Conservation (phyloP, 2,797 vertebrate species). For the Bryconaethiops microstoma region DNA sequence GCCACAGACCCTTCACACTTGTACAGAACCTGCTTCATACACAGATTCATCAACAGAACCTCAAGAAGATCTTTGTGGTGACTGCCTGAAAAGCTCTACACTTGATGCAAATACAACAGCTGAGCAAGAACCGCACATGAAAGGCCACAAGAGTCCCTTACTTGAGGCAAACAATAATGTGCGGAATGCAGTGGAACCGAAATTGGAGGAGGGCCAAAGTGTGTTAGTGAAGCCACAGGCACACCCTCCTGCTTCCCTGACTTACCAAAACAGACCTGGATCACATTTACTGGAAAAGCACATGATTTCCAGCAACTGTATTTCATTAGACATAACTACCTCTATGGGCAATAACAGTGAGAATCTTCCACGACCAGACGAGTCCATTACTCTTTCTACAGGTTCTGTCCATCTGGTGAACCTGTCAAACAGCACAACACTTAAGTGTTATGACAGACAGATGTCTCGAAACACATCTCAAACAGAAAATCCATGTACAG, state of each 20-base stretch:
- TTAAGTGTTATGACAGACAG: background rate
- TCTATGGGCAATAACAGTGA: background rate
- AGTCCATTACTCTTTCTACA: background rate
- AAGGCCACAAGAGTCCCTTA: background rate
- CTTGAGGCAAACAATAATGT: background rate
- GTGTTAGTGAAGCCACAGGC: background rate
- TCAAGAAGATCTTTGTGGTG: background rate
- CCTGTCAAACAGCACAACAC: background rate
- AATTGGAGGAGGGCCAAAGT: background rate
- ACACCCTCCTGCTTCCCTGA: background rate
- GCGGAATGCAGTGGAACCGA: background rate
- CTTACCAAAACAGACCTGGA: background rate
- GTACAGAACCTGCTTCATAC: background rate
- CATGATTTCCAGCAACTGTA: background rate
- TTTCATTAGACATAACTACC: background rate
- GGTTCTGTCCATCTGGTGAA: background rate
- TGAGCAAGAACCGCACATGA: background rate
- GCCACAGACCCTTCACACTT: background rate
- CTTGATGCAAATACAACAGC: background rate
- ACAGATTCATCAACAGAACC: background rate
- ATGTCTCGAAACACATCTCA: background rate
- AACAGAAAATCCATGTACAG: background rate
- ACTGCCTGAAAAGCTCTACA: background rate
- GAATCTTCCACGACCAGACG: background rate
- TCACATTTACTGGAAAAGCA: background rate